A percentile compares a stretch with the other conserved stretches of the same genome.
phyloP scores from a whole-genome alignment of 1,140 invertebrate genomes.

The Bombus terrestris region DNA sequence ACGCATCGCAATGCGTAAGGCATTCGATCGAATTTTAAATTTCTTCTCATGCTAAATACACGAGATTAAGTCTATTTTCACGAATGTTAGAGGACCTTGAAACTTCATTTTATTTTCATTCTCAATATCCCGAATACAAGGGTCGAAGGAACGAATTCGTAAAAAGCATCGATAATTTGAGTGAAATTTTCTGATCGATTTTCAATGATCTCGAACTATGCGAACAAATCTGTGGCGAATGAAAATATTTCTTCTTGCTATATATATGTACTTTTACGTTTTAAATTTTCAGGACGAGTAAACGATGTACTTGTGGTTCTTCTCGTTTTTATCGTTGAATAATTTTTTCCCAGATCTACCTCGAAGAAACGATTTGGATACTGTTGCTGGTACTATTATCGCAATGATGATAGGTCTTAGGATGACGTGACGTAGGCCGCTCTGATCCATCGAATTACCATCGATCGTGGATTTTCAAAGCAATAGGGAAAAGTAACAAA shows the following conservation, averaged over 20 bases:
- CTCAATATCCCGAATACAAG: not conserved
- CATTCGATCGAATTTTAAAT: constrained; percentile 55
- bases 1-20: not conserved
- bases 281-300: too few species aligned
- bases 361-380: too few species aligned
- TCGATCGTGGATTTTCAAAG: not conserved
- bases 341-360: too few species aligned
- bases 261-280: not conserved
- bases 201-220: not conserved
- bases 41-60: not conserved
- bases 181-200: not conserved
- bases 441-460: too few species aligned
- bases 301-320: too few species aligned
- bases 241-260: not conserved
- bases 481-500: too few species aligned
- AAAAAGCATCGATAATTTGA: not conserved
- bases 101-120: not conserved
- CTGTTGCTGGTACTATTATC: too few species aligned
- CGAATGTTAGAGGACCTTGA: constrained; percentile 9
- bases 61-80: not conserved
- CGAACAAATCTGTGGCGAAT: not conserved
- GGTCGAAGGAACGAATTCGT: not conserved
- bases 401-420: too few species aligned
- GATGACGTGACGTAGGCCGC: too few species aligned
- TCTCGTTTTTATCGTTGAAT: too few species aligned